phyloP scores from a whole-genome alignment of 2,113 vertebrate genomes.

The cattle (Bos taurus) region DNA sequence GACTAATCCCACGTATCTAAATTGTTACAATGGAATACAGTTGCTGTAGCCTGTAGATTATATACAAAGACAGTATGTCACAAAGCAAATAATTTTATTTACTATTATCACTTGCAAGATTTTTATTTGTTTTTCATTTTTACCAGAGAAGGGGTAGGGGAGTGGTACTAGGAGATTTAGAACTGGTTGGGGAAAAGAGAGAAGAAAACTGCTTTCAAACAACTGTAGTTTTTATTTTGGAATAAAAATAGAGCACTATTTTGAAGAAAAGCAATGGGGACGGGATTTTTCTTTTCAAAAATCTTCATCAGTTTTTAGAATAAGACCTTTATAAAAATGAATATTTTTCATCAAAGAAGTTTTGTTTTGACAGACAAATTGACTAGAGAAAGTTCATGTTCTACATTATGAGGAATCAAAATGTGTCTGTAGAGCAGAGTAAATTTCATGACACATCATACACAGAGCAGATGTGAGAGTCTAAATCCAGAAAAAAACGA shows the following conservation, averaged over 20 bases:
- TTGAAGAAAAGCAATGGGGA: neutral
- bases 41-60: neutral
- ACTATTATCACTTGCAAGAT: neutral
- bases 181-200: neutral
- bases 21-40: neutral
- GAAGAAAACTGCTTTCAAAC: neutral
- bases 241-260: constrained; percentile 21
- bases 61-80: neutral
- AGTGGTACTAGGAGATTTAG: neutral
- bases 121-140: constrained; percentile 39
- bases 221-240: neutral
- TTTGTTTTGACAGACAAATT: constrained; percentile 45
- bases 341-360: constrained; percentile 29
- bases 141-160: neutral
- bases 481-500: constrained; percentile 12
- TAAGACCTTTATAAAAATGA: constrained; percentile 35
- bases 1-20: neutral
- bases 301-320: neutral
- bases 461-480: constrained; percentile 20
- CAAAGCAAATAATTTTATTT: neutral
- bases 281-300: constrained; percentile 6
- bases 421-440: neutral
- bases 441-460: constrained; percentile 45
- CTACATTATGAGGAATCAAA: constrained; percentile 36
- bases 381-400: constrained; percentile 38